phyloP scores from a whole-genome alignment of 2,797 vertebrate genomes.

The Rousettus madagascariensis region DNA sequence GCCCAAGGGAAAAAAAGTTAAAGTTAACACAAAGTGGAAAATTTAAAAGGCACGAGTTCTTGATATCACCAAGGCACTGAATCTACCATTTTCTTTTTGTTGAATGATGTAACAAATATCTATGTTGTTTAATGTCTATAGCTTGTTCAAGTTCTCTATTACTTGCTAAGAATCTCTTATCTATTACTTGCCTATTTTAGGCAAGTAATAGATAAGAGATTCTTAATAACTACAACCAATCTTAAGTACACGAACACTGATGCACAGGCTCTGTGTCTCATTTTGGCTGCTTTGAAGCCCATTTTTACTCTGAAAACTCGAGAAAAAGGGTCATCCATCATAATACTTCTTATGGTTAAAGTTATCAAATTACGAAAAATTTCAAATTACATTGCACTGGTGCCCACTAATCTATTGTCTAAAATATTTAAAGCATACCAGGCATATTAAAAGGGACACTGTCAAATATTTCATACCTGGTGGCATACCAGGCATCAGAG shows the following conservation, averaged over 20 bases:
- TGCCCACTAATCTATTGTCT: background rate
- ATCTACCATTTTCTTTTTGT: background rate
- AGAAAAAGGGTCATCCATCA: background rate
- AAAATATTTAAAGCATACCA: background rate
- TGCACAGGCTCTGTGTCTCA: background rate
- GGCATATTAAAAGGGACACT: background rate
- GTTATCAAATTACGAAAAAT: background rate
- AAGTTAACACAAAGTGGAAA: background rate
- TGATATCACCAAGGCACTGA: background rate
- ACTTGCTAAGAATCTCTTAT: background rate
- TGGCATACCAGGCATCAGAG: constrained; percentile 88
- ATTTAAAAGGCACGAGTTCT: background rate
- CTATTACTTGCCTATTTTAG: background rate
- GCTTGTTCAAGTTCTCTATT: background rate
- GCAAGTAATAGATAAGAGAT: background rate
- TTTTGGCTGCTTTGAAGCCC: background rate
- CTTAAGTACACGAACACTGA: background rate
- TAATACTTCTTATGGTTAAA: background rate
- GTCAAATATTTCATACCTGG: constrained; percentile 83
- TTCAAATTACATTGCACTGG: background rate
- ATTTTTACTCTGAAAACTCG: background rate
- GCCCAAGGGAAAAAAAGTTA: constrained; percentile 6
- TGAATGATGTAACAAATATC: background rate
- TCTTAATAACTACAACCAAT: background rate
- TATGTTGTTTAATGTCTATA: background rate